Conservation (phyloP, 2,113 vertebrate species). For the Hippolais icterina region DNA sequence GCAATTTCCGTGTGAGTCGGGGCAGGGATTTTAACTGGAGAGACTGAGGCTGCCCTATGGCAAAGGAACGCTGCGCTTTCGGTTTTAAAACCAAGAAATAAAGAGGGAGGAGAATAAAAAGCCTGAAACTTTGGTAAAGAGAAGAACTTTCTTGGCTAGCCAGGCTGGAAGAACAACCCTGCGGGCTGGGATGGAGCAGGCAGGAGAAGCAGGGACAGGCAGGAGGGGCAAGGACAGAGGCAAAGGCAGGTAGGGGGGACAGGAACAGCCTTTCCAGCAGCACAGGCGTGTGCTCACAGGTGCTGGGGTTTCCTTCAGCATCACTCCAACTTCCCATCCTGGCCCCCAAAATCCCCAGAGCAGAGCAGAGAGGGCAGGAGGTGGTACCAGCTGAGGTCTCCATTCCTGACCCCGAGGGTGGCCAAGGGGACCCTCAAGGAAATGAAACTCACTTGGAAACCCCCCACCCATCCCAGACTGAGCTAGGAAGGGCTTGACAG, state of each 20-base stretch:
- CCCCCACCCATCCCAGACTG: neutral
- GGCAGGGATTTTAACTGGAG: neutral
- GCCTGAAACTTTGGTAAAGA: neutral
- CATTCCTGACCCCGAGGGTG: neutral
- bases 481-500: neutral
- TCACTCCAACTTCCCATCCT: neutral
- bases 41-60: neutral
- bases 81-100: neutral
- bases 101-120: neutral
- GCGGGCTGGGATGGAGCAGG: neutral
- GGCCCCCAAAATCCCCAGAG: neutral
- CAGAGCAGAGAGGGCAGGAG: rapidly evolving
- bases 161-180: neutral
- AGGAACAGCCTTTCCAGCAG: neutral
- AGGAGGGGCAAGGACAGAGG: neutral
- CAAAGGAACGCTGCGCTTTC: rapidly evolving
- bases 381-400: neutral
- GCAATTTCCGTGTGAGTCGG: neutral
- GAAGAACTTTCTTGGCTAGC: rapidly evolving
- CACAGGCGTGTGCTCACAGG: rapidly evolving
- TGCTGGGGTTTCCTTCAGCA: neutral
- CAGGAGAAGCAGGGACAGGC: neutral
- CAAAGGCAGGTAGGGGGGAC: neutral
- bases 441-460: neutral
- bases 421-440: neutral